Percentiles rank a stretch among this genome's conserved stretches.
Conservation (phyloP, 1,140 invertebrate genomes). For the Saccostrea echinata region DNA sequence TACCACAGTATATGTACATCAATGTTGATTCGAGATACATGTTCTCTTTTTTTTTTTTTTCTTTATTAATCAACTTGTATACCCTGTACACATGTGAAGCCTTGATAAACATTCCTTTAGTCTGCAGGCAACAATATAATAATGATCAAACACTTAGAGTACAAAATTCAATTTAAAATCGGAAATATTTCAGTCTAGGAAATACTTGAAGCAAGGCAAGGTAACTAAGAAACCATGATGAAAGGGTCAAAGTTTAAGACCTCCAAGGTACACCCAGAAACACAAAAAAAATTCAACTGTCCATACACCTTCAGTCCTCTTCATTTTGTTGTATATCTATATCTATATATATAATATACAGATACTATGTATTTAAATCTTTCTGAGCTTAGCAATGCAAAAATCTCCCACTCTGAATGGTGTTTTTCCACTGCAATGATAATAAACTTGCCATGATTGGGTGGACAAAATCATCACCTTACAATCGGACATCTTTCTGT, state of each 20-base stretch:
- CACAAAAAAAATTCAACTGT: background rate
- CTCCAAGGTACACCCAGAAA: background rate
- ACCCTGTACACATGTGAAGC: too few relatives aligned
- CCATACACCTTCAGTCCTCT: background rate
- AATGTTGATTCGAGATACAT: too few relatives aligned
- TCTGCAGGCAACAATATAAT: too few relatives aligned
- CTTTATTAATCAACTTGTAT: too few relatives aligned
- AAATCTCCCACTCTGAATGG: background rate
- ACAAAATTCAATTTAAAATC: too few relatives aligned
- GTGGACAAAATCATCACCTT: slow-evolving; percentile 12
- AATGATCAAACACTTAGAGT: too few relatives aligned
- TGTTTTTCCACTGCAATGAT: background rate
- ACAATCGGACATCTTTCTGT: background rate
- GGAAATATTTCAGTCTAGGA: background rate
- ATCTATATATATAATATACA: too few relatives aligned
- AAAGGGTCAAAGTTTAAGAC: background rate
- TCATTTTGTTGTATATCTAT: background rate
- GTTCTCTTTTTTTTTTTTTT: too few relatives aligned
- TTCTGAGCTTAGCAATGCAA: background rate
- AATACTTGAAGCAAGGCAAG: background rate
- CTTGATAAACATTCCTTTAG: too few relatives aligned
- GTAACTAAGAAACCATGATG: background rate
- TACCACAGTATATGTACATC: too few relatives aligned
- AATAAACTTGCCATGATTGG: slow-evolving; percentile 1
- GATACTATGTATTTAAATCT: slow-evolving; percentile 5